These are phyloP conservation scores for Byasa hedistus DNA, from an alignment of 2,888 invertebrate species.

Conservation along the genomic window DNA sequence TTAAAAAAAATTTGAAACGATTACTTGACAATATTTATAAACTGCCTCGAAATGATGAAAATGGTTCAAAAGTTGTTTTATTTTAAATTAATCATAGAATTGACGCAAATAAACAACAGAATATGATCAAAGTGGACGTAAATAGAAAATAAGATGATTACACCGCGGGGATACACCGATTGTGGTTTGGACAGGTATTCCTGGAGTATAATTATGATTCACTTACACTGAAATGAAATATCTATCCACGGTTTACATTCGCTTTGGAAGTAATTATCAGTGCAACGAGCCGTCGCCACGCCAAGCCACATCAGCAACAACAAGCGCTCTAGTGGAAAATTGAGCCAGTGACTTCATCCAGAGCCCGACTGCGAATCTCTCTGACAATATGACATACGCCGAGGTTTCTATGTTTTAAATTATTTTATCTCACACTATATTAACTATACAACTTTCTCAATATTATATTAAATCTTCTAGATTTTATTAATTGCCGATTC, in stretches of 20 bases:
- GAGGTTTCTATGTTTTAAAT: conserved; percentile 1
- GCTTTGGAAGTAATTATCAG: conserved; percentile 28
- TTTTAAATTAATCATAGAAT: too few relatives aligned
- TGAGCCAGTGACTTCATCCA: conserved; percentile 28
- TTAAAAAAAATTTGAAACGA: too few relatives aligned
- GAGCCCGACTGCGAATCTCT: conserved; percentile 3
- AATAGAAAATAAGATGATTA: too few relatives aligned
- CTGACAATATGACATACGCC: conserved; percentile 7
- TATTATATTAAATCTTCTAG: not conserved
- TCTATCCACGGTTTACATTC: conserved; percentile 21
- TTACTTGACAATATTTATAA: too few relatives aligned
- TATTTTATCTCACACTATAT: not conserved
- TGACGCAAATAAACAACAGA: too few relatives aligned
- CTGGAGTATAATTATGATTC: conserved; percentile 4
- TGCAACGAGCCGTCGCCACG: conserved; percentile 22
- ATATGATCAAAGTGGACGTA: too few relatives aligned
- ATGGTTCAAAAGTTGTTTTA: too few relatives aligned
- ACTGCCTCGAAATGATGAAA: too few relatives aligned
- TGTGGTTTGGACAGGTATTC: not conserved
- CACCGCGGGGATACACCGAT: too few relatives aligned
- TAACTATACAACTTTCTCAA: not conserved
- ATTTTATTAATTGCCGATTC: too few relatives aligned
- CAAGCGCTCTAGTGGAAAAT: conserved; percentile 27
- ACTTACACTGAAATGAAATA: conserved; percentile 19
- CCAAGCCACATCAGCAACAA: conserved; percentile 25